A percentile compares a stretch with the other conserved stretches of the same genome.
These are phyloP conservation scores for Corvus hawaiiensis DNA, from an alignment of 2,113 vertebrate genomes.

Conservation along the genomic window DNA sequence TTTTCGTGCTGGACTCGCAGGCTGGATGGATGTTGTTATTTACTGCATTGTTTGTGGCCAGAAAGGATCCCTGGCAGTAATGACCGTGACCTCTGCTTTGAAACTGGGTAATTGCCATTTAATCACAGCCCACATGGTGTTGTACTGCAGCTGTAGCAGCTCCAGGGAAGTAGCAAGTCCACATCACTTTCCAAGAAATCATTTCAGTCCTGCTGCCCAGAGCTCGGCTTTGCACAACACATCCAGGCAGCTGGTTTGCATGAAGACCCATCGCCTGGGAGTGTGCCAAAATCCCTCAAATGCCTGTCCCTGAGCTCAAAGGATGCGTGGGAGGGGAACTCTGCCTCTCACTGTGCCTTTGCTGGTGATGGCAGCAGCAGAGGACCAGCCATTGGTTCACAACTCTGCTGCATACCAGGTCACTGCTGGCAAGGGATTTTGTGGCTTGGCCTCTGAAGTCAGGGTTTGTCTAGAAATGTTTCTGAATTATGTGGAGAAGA, in stretches of 20 bases:
- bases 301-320: background rate
- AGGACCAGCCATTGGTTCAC: rapidly evolving
- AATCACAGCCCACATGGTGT: background rate
- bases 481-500: background rate
- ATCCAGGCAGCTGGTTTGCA: background rate
- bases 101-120: background rate
- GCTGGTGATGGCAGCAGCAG: background rate
- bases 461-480: background rate
- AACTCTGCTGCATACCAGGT: rapidly evolving
- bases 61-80: background rate
- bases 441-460: background rate
- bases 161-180: background rate
- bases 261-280: background rate
- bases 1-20: rapidly evolving
- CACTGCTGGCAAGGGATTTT: background rate
- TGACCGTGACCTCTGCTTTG: background rate
- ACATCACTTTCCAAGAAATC: background rate
- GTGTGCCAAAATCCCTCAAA: background rate
- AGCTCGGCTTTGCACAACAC: background rate
- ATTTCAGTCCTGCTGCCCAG: background rate
- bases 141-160: background rate
- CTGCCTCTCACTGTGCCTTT: rapidly evolving
- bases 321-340: background rate
- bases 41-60: background rate
- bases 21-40: background rate